phyloP scores from a whole-genome alignment of 1,140 invertebrate species.

The Saccostrea cuccullata region DNA sequence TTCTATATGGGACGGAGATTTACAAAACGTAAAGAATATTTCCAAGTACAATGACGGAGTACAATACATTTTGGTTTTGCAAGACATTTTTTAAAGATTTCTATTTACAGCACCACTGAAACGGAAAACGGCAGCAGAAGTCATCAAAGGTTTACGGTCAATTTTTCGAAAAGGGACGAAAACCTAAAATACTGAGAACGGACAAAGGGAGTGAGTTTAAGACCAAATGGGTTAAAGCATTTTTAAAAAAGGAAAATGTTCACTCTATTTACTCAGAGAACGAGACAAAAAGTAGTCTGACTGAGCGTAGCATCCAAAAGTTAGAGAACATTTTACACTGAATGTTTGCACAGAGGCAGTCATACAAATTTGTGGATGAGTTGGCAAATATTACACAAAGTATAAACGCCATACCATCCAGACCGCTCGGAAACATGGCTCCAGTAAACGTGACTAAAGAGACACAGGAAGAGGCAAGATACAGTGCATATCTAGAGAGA shows the following conservation, averaged over 20 bases:
- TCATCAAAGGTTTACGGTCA: conserved; percentile 19
- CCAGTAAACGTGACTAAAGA: conserved; percentile 37
- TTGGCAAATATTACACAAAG: conserved; percentile 33
- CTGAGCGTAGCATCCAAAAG: conserved; percentile 22
- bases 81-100: conserved; percentile 42
- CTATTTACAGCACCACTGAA: conserved; percentile 42
- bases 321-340: conserved; percentile 35
- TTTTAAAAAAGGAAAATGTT: conserved; percentile 22
- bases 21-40: conserved; percentile 20
- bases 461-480: conserved; percentile 40
- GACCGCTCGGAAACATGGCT: conserved; percentile 35
- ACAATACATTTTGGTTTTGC: conserved; percentile 32
- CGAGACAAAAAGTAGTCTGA: conserved; percentile 26
- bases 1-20: conserved; percentile 38
- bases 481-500: conserved; percentile 14
- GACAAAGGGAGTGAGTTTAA: conserved; percentile 44
- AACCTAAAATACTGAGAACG: conserved; percentile 34
- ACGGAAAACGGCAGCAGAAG: conserved; percentile 31
- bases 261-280: conserved; percentile 30
- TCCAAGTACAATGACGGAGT: conserved; percentile 32
- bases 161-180: conserved; percentile 39
- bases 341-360: conserved; percentile 35
- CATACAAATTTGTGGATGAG: conserved; percentile 40
- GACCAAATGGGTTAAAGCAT: conserved; percentile 21
- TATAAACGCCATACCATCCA: conserved; percentile 35